phyloP scores from a whole-genome alignment of 2,888 invertebrate species.

The Drosophila barbarae region DNA sequence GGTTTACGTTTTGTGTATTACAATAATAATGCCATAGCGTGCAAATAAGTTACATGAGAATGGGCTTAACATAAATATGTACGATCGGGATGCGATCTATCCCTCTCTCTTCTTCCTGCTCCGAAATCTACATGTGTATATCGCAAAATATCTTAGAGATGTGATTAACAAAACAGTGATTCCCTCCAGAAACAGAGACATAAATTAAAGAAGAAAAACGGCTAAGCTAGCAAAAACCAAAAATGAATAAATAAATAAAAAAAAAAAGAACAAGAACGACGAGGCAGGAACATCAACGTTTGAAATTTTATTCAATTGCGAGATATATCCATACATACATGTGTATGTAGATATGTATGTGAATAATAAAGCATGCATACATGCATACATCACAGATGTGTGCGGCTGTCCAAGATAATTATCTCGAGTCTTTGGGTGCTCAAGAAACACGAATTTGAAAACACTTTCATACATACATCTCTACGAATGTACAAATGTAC shows the following conservation, averaged over 20 bases:
- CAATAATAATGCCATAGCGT: conserved; percentile 2
- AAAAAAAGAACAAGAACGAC: conserved; percentile 3
- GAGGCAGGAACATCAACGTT: conserved; percentile 8
- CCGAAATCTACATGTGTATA: conserved; percentile 1
- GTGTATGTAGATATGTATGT: conserved; percentile 2
- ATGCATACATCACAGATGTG: conserved; percentile 19
- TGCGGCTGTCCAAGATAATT: conserved; percentile 22
- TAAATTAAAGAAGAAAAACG: not conserved
- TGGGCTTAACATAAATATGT: not conserved
- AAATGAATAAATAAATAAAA: conserved; percentile 12
- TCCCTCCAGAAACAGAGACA: not conserved
- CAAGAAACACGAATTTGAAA: conserved; percentile 18
- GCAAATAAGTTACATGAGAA: not conserved
- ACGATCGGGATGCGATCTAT: conserved; percentile 10
- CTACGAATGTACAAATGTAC: conserved; percentile 5
- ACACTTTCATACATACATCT: conserved; percentile 22
- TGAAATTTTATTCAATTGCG: conserved; percentile 14
- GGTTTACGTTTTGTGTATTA: conserved; percentile 24
- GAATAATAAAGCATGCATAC: conserved; percentile 21
- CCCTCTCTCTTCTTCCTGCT: conserved; percentile 4
- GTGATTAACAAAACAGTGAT: conserved; percentile 7
- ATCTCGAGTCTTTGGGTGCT: conserved; percentile 17
- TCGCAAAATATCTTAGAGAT: conserved; percentile 3
- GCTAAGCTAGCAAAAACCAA: conserved; percentile 9
- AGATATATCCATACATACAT: conserved; percentile 1